A percentile compares a stretch with the other conserved stretches of the same genome.
These are phyloP conservation scores for Toxotes chatareus DNA, from an alignment of 2,113 vertebrate species.

Conservation along the genomic window DNA sequence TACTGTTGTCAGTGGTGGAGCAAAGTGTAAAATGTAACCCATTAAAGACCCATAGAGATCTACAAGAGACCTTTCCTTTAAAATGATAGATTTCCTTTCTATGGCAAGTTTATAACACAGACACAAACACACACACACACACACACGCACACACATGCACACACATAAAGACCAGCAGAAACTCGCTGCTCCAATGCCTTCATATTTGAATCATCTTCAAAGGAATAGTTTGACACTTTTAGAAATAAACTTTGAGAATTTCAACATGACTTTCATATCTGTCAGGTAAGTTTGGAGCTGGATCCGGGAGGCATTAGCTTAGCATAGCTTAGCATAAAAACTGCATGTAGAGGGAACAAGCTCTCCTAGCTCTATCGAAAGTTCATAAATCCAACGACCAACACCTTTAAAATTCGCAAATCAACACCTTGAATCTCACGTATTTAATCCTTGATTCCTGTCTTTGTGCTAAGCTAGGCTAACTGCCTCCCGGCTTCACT, in stretches of 20 bases:
- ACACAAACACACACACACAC: background rate
- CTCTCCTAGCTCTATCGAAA: background rate
- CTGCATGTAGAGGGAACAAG: background rate
- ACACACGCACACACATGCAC: background rate
- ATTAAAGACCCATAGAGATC: constrained; percentile 5
- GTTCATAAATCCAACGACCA: background rate
- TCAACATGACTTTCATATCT: background rate
- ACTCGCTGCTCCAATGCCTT: constrained; percentile 2
- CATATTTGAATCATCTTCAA: background rate
- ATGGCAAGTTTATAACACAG: constrained; percentile 20
- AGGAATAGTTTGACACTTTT: constrained; percentile 3
- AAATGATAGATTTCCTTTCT: background rate
- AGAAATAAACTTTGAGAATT: background rate
- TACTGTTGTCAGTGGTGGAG: background rate
- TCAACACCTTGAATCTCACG: background rate
- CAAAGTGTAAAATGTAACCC: constrained; percentile 6
- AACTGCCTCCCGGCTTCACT: background rate
- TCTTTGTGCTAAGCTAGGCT: background rate
- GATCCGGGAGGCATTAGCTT: background rate
- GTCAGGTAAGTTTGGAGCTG: background rate
- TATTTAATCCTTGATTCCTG: background rate
- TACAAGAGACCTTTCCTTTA: constrained; percentile 13
- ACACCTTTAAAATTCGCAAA: background rate
- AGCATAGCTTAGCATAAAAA: background rate
- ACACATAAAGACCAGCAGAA: background rate